Conservation (phyloP, 2,888 invertebrate genomes). For the Leptarthrus brevirostris region DNA sequence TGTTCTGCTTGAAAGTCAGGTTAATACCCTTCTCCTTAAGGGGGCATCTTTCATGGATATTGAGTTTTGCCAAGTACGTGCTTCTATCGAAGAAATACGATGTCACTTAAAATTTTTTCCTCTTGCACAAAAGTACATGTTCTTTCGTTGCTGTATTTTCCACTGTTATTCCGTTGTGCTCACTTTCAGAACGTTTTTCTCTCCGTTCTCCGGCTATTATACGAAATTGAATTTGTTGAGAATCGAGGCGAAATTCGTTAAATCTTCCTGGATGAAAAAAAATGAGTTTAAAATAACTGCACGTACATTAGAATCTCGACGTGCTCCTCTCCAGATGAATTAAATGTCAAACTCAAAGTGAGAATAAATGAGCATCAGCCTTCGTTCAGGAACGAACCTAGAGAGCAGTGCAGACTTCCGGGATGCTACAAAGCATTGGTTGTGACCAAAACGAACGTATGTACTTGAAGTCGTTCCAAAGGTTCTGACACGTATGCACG, state of each 20-base stretch:
- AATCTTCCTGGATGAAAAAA: background rate
- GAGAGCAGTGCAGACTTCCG: background rate
- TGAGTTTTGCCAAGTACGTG: conserved; percentile 19
- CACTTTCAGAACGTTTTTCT: background rate
- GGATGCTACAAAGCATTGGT: background rate
- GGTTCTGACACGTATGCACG: background rate
- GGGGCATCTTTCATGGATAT: background rate
- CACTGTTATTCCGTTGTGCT: background rate
- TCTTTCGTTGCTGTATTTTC: conserved; percentile 5
- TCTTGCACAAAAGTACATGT: background rate
- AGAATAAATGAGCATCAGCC: conserved; percentile 14
- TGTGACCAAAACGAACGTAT: background rate
- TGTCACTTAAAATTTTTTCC: conserved; percentile 25
- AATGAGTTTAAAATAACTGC: background rate
- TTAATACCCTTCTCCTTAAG: background rate
- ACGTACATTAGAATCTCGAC: conserved; percentile 14
- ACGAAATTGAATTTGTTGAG: conserved; percentile 20
- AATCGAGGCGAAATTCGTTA: conserved; percentile 26
- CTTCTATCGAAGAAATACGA: conserved; percentile 6
- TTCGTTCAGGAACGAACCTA: conserved; percentile 20
- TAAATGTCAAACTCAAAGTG: conserved; percentile 35
- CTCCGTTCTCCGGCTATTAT: conserved; percentile 10
- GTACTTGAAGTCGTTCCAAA: background rate
- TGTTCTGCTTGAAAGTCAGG: background rate
- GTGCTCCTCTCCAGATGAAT: conserved; percentile 27